Base-by-base conservation (phyloP, 2,113 vertebrate genomes). In the Taurulus bubalis region DNA sequence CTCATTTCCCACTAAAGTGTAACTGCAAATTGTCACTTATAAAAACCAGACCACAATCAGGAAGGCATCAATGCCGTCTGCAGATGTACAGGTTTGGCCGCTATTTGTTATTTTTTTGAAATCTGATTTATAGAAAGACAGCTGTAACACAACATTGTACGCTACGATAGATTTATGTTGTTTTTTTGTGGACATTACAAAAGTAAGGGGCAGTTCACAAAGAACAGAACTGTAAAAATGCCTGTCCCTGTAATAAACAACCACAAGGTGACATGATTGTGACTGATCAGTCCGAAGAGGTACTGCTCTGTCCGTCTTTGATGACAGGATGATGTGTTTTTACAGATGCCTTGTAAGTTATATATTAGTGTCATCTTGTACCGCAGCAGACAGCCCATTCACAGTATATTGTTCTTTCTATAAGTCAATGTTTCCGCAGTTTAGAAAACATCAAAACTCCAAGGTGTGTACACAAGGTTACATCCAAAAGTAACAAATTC, bases 401-500 rank as follows among this genome's bases (percentile, higher is more conserved):
- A 8, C 26, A 42, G 3, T 30, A 26, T 3, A 40, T 16, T 55
- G 20, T 28, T 45, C n/a, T 62, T 42, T 20, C 8, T n/a, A 42
- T 8, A 47, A 55, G 24, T 66, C 68, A 26, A 28, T 71, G 26
- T 64, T 49, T 74, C 59, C 24, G 6, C 22, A 65, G 32, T 47
- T 56, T 26, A 77, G n/a, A 67, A 71, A 67, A 70, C 30, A 84
- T 65, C 45, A 65, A 84, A 72, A 22, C 55, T 81, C 71, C 69
- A 28, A 65, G 30, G 45, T 45, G 3, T 51, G 56, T 53, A 62
- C n/a, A 83, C 58, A 65, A 87, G 68, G 55, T 67, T 66, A 83
- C 34, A 72, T 67, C 38, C 3, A 65, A 79, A 71, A 32, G 30
- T 47, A 73, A 79, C 59, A 34, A 18, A 67, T 71, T 78, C 47